A percentile compares a stretch with the other conserved stretches of the same genome.
Evolutionary conservation across 2,888 invertebrate species (phyloP).

Genomic region (Monopis laevigella): DNA sequence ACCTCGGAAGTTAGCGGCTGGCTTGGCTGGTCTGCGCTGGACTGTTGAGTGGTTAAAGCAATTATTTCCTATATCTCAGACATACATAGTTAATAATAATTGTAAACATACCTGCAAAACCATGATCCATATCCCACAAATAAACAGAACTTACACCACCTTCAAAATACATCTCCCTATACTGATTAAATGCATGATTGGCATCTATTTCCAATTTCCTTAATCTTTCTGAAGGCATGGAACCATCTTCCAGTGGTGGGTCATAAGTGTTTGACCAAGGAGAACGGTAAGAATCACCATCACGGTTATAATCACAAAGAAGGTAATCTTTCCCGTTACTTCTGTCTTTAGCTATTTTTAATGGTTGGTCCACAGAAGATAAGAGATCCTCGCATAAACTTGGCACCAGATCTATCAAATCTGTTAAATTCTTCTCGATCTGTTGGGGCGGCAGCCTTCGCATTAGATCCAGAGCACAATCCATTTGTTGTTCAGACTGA

Average conservation of each 20-base stretch:
- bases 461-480: constrained; percentile 99
- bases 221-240: constrained; percentile 96
- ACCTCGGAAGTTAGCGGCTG: too few species aligned
- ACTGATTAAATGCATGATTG: constrained; percentile 98
- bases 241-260: constrained; percentile 97
- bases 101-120: constrained; percentile 81
- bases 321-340: constrained; percentile 96
- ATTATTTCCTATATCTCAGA: too few species aligned
- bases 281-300: constrained; percentile 98
- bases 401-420: constrained; percentile 96
- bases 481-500: constrained; percentile 96
- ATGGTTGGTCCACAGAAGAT: constrained; percentile 97
- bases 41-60: too few species aligned
- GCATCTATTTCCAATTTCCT: constrained; percentile 97
- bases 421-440: constrained; percentile 97
- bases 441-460: constrained; percentile 98
- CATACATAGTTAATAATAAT: background rate
- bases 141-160: constrained; percentile 99
- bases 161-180: constrained; percentile 99
- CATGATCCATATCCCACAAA: constrained; percentile 98
- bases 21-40: too few species aligned
- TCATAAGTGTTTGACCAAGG: constrained; percentile 99
- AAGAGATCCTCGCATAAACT: constrained; percentile 95
- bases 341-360: constrained; percentile 96
- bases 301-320: constrained; percentile 98